Percentiles rank a stretch among this genome's conserved stretches.
phyloP scores from a whole-genome alignment of 2,888 invertebrate species.

The Xestia sexstrigata region DNA sequence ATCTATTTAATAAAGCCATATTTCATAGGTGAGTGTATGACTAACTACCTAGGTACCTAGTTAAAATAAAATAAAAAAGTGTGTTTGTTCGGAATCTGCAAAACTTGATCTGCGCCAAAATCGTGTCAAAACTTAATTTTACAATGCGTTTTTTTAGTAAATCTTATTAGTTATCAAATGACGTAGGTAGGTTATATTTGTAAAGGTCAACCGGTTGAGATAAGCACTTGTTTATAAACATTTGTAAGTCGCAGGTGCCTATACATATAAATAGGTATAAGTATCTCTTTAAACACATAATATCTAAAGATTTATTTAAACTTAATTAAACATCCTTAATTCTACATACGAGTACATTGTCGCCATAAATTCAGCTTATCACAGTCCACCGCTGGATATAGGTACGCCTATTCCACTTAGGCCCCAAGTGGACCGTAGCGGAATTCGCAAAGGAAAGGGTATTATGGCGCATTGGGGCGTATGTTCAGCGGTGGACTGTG shows the following conservation, averaged over 20 bases:
- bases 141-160: neutral
- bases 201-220: constrained; percentile 33
- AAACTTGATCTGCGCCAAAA: neutral
- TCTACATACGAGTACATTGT: neutral
- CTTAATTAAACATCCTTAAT: neutral
- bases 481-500: no score
- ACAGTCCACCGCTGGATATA: neutral
- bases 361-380: neutral
- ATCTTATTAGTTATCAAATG: neutral
- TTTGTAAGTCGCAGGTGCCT: neutral
- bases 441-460: no score
- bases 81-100: neutral
- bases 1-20: neutral
- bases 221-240: constrained; percentile 31
- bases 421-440: no score
- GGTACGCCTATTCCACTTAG: neutral
- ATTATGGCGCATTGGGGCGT: no score
- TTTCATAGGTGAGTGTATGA: neutral
- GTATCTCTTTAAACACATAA: neutral
- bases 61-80: neutral
- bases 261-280: neutral
- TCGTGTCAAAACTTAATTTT: neutral
- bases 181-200: constrained; percentile 11
- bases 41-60: neutral
- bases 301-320: neutral